phyloP scores from a whole-genome alignment of 2,888 invertebrate species.

The Oscheius sp. region DNA sequence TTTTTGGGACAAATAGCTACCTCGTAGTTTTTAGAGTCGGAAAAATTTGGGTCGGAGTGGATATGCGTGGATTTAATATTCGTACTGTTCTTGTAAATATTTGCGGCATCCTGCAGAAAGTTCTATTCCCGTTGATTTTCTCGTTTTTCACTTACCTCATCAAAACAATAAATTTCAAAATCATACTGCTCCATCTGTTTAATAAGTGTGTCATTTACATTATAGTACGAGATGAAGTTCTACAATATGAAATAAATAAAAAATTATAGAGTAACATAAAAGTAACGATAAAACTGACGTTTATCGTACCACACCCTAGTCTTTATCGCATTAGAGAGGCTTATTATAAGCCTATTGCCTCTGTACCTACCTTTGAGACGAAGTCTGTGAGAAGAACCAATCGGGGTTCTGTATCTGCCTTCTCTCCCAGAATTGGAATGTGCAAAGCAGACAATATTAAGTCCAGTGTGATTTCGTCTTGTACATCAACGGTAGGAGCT shows the following conservation, averaged over 20 bases:
- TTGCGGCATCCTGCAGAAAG: slow-evolving; percentile 36
- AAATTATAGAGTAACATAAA: neutral
- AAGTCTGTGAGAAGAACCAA: slow-evolving; percentile 53
- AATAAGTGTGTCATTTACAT: slow-evolving; percentile 3
- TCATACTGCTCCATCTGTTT: slow-evolving; percentile 24
- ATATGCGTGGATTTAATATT: slow-evolving; percentile 7
- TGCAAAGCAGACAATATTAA: slow-evolving; percentile 34
- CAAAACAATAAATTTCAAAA: slow-evolving; percentile 31
- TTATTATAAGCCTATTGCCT: neutral
- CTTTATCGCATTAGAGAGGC: neutral
- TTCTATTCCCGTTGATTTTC: neutral
- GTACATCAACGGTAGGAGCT: slow-evolving; percentile 23
- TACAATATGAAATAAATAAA: slow-evolving; percentile 3
- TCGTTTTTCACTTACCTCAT: slow-evolving; percentile 13
- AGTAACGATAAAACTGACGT: neutral
- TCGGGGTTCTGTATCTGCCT: slow-evolving; percentile 27
- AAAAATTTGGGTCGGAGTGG: slow-evolving; percentile 26
- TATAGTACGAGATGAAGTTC: slow-evolving; percentile 32
- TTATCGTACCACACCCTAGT: slow-evolving; percentile 7
- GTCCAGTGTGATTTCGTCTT: slow-evolving; percentile 37
- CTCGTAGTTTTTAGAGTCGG: neutral
- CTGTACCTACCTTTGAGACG: slow-evolving; percentile 41
- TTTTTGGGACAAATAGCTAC: slow-evolving; percentile 1
- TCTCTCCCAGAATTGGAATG: slow-evolving; percentile 1
- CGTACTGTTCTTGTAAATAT: slow-evolving; percentile 36